These are phyloP conservation scores for Clivina fossor DNA, from an alignment of 2,888 invertebrate species.

Conservation along the genomic window DNA sequence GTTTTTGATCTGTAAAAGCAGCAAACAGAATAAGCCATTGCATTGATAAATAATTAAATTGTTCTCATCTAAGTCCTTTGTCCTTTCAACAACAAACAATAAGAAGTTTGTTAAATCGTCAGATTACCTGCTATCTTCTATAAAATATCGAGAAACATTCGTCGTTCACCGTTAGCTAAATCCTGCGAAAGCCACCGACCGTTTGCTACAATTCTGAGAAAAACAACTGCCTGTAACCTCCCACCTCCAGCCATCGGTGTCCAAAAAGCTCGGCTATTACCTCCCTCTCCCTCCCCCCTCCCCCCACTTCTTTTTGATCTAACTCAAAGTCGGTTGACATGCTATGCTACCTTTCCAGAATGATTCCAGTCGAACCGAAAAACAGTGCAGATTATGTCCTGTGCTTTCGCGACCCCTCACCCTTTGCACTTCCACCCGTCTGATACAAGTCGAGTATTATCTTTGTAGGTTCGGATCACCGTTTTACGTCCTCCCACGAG, in stretches of 20 bases:
- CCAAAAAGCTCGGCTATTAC: too few relatives aligned
- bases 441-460: conserved; percentile 42
- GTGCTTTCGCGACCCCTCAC: conserved; percentile 34
- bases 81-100: too few relatives aligned
- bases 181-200: conserved; percentile 4
- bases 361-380: conserved; percentile 50
- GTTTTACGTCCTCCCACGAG: conserved; percentile 35
- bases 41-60: too few relatives aligned
- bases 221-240: conserved; percentile 35
- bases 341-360: conserved; percentile 47
- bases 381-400: conserved; percentile 25
- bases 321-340: conserved; percentile 50
- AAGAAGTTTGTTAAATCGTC: conserved; percentile 20
- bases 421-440: conserved; percentile 44
- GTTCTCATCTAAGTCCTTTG: too few relatives aligned
- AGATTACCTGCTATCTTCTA: conserved; percentile 20
- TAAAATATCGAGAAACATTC: conserved; percentile 26
- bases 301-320: too few relatives aligned
- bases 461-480: conserved; percentile 43
- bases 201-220: conserved; percentile 3
- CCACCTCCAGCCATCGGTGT: too few relatives aligned
- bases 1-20: too few relatives aligned
- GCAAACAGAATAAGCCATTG: too few relatives aligned
- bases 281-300: too few relatives aligned
- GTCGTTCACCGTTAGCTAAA: conserved; percentile 4